phyloP scores from a whole-genome alignment of 2,113 vertebrate species.

The Takifugu bimaculatus region DNA sequence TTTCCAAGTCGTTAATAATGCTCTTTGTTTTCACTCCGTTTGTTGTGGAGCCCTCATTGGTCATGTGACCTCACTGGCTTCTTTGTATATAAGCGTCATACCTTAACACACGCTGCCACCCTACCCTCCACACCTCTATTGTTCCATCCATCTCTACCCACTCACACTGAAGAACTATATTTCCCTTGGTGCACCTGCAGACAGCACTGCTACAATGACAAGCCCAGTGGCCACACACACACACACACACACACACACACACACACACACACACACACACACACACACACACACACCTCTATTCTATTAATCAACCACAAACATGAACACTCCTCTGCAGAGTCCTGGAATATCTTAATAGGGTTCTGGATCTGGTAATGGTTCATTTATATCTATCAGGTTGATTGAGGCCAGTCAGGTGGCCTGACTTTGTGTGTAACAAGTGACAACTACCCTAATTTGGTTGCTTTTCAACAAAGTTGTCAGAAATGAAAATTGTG shows the following conservation, averaged over 20 bases:
- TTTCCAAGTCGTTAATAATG: background rate
- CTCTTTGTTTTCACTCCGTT: constrained; percentile 27
- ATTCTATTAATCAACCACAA: too few species aligned
- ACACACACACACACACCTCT: too few species aligned
- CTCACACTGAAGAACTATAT: constrained; percentile 15
- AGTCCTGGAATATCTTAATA: too few species aligned
- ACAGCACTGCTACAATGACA: constrained; percentile 7
- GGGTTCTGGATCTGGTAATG: too few species aligned
- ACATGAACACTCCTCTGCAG: too few species aligned
- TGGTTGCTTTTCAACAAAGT: too few species aligned
- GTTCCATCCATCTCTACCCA: background rate
- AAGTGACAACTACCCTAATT: too few species aligned
- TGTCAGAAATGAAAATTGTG: too few species aligned
- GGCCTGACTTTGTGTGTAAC: too few species aligned
- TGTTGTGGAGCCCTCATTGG: too few species aligned
- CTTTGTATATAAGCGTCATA: constrained; percentile 1
- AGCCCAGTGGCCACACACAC: constrained; percentile 5
- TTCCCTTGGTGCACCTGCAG: constrained; percentile 42
- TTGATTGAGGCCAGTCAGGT: too few species aligned
- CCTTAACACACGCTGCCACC: background rate
- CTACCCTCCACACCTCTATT: constrained; percentile 6
- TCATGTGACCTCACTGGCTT: constrained; percentile 20
- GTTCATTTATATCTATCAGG: too few species aligned
- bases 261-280: background rate
- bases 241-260: background rate